Percentiles rank a stretch among this genome's conserved stretches.
Evolutionary conservation across 2,113 vertebrate species (phyloP).

Genomic region (Elephas maximus): DNA sequence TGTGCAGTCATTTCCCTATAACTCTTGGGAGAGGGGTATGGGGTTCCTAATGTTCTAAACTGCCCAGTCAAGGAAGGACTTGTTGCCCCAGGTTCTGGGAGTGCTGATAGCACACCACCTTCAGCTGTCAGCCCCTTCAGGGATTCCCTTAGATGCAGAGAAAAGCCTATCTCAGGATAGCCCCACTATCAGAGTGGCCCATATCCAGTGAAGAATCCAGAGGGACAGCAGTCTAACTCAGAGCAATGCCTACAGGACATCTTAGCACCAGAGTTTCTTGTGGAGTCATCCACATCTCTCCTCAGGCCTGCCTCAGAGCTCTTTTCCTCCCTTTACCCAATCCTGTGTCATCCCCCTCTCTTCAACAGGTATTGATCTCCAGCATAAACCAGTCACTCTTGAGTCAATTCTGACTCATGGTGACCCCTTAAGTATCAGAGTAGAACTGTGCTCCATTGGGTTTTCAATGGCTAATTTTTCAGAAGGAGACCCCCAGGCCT

Average conservation of each 20-base stretch:
- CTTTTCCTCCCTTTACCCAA: neutral
- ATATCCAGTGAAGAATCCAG: neutral
- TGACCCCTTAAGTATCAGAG: no score
- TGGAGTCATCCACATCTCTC: neutral
- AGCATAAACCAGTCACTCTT: no score
- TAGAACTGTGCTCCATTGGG: no score
- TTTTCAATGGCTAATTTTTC: no score
- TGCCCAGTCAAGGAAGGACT: neutral
- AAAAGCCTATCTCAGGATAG: neutral
- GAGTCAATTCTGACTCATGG: no score
- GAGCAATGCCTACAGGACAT: neutral
- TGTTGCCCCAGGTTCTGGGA: neutral
- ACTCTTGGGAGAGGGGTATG: neutral
- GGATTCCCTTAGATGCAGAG: neutral
- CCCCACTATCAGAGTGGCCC: neutral
- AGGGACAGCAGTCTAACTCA: neutral
- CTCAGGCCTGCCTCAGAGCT: neutral
- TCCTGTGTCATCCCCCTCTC: neutral
- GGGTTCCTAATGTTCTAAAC: neutral
- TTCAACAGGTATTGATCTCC: neutral
- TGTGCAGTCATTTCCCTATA: neutral
- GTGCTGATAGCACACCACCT: neutral
- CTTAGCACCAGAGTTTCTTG: neutral
- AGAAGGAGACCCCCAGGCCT: no score
- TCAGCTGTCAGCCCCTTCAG: neutral